These are phyloP conservation scores for Desmodus rotundus DNA, from an alignment of 2,113 vertebrate genomes.

Conservation along the genomic window DNA sequence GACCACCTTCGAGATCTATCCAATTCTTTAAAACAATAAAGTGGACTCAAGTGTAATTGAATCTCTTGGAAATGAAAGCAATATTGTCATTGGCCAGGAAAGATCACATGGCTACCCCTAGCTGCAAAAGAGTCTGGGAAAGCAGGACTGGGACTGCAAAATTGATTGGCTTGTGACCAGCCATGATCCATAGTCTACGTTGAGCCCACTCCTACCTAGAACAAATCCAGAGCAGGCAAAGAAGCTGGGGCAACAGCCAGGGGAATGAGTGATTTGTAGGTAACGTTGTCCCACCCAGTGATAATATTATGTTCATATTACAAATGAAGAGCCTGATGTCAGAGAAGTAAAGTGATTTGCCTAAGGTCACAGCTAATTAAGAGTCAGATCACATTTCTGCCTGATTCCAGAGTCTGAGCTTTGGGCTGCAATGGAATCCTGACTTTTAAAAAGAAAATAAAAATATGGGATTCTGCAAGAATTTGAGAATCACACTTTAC, in stretches of 20 bases:
- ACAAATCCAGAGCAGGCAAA: not conserved
- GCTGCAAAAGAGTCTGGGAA: not conserved
- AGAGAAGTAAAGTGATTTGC: not conserved
- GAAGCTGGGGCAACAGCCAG: not conserved
- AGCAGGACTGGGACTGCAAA: not conserved
- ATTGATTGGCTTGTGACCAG: not conserved
- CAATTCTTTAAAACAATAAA: not conserved
- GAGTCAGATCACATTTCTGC: constrained; percentile 4
- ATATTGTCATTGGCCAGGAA: not conserved
- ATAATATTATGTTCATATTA: not conserved
- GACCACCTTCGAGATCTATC: not conserved
- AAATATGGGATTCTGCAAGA: not conserved
- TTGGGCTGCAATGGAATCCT: not conserved
- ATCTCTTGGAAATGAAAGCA: not conserved
- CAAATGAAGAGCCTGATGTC: not conserved
- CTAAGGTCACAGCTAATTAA: not conserved
- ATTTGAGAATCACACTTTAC: not conserved
- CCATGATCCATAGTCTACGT: not conserved
- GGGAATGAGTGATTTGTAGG: not conserved
- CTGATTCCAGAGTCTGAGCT: not conserved
- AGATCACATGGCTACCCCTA: not conserved
- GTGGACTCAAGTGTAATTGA: not conserved
- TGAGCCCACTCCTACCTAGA: not conserved
- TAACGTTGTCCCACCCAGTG: not conserved
- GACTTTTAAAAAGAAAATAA: not conserved